A percentile compares a stretch with the other conserved stretches of the same genome.
phyloP scores from a whole-genome alignment of 1,140 invertebrate genomes.

The Cyclina sinensis region DNA sequence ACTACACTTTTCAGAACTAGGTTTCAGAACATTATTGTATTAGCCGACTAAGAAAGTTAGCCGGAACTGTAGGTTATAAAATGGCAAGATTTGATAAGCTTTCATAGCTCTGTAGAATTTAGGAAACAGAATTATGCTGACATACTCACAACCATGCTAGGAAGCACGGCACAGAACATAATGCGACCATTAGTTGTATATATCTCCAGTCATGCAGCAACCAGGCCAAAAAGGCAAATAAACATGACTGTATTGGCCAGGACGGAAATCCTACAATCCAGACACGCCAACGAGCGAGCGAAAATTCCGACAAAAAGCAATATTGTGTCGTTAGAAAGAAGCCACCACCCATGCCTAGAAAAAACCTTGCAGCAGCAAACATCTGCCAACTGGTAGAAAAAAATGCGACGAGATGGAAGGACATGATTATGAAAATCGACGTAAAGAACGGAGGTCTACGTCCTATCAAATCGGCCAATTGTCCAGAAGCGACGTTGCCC shows the following conservation, averaged over 20 bases:
- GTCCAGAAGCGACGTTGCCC: slow-evolving; percentile 58
- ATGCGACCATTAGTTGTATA: slow-evolving; percentile 42
- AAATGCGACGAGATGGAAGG: slow-evolving; percentile 35
- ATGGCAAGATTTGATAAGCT: too few species aligned
- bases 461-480: slow-evolving; percentile 65
- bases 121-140: too few species aligned
- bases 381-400: slow-evolving; percentile 65
- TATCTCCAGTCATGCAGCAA: slow-evolving; percentile 47
- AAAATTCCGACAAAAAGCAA: slow-evolving; percentile 35
- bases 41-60: too few species aligned
- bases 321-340: slow-evolving; percentile 49
- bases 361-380: slow-evolving; percentile 65
- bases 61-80: too few species aligned
- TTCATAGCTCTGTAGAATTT: too few species aligned
- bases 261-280: slow-evolving; percentile 55
- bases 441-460: slow-evolving; percentile 62
- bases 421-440: slow-evolving; percentile 1
- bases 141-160: slow-evolving; percentile 33
- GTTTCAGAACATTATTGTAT: too few species aligned
- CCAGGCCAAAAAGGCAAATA: slow-evolving; percentile 36
- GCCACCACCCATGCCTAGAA: slow-evolving; percentile 62
- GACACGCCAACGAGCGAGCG: slow-evolving; percentile 31
- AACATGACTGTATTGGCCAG: slow-evolving; percentile 39
- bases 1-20: too few species aligned
- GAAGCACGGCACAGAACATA: neutral